phyloP scores from a whole-genome alignment of 2,113 vertebrate species.

The Hassar affinis region DNA sequence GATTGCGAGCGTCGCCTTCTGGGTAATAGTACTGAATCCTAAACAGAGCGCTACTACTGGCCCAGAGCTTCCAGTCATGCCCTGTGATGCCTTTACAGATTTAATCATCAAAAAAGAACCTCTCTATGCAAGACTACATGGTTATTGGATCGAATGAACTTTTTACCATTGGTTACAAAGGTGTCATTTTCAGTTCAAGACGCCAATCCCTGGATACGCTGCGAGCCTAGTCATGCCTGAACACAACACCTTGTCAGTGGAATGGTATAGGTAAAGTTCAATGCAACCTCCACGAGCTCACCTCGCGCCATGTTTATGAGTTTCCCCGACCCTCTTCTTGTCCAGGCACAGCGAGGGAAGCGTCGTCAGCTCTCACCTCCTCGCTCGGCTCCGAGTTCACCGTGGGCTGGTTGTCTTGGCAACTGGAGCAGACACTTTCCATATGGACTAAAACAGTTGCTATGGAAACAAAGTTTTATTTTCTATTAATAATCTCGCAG shows the following conservation, averaged over 20 bases:
- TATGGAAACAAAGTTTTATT: slow-evolving; percentile 82
- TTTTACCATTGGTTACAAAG: too few species aligned
- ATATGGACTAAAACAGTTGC: slow-evolving; percentile 79
- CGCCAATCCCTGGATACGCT: background rate
- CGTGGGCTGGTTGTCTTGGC: slow-evolving; percentile 77
- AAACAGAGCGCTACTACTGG: background rate
- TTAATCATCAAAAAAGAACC: background rate
- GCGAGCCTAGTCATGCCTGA: background rate
- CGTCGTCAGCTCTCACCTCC: slow-evolving; percentile 60
- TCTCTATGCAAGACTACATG: background rate
- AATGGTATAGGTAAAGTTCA: too few species aligned
- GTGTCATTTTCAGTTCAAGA: background rate
- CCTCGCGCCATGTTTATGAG: background rate
- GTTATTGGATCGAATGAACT: background rate
- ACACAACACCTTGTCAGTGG: too few species aligned
- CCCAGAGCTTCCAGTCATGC: background rate
- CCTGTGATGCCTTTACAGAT: background rate
- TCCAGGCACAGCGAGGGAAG: slow-evolving; percentile 63
- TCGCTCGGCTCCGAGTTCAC: slow-evolving; percentile 68
- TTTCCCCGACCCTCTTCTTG: slow-evolving; percentile 31
- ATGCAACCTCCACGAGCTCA: slow-evolving; percentile 2
- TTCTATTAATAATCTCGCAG: slow-evolving; percentile 76
- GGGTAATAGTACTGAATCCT: background rate
- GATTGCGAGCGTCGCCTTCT: background rate
- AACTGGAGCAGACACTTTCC: slow-evolving; percentile 78